Evolutionary conservation across 2,113 vertebrate genomes (phyloP), one percentile per base, ranked within the genome.

Genomic region (Syrmaticus mikado): DNA sequence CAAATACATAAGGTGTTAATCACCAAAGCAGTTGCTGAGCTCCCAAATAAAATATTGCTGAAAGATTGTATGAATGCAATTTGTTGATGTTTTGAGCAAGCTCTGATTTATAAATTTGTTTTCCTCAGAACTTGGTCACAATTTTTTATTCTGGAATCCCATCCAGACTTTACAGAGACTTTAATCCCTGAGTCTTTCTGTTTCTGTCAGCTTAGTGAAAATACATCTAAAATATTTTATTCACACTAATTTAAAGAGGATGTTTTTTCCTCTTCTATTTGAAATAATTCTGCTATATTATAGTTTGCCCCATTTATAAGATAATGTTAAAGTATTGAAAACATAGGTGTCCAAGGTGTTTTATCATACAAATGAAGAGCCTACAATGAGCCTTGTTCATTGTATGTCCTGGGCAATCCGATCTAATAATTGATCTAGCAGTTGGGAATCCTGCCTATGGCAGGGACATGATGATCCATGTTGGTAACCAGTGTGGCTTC

Each of bases 71-170:
- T 64, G 61, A 46, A 61, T 7, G 45, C 4, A n/a, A 21, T 45
- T 61, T 83, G 45, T 25, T 9, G 13, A 58, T 34, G 10, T 52
- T n/a, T 48, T 40, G 27, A 68, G 18, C 24, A 87, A 40, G 11
- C 1, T 48, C 18, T 48, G 16, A 30, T 71, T 77, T 83, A 34
- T 36, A 74, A 66, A 66, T 73, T 34, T 71, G 4, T 13, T 60
- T 13, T 80, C 17, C 7, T 10, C 3, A 4, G 28, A 8, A 32
- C 5, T 18, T 3, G 0, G n/a, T 64, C 17, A 27, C 15, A 20
- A 12, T 58, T 58, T 64, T 62, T 68, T 43, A 19, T n/a, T 6
- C 25, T 53, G 13, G 34, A 28, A 7, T 61, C 30, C 6, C 24
- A 68, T 28, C 10, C 60, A 61, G 32, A 41, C 13, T 73, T 53